A percentile compares a stretch with the other conserved stretches of the same genome.
Evolutionary conservation across 2,113 vertebrate species (phyloP).

Genomic region (Chlamydotis undulata): DNA sequence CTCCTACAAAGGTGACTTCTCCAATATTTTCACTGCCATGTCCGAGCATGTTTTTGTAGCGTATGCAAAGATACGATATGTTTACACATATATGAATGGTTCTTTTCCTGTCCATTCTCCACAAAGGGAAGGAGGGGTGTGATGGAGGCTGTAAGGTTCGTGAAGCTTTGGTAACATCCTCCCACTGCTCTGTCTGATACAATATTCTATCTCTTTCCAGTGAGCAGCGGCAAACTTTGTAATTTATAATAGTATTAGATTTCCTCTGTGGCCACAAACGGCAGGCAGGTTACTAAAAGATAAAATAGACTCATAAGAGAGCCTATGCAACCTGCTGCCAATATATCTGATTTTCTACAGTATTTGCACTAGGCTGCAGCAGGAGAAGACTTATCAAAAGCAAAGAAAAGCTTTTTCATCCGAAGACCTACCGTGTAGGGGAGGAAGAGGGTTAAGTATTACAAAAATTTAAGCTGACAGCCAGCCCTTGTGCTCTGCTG

Average conservation of each 20-base stretch:
- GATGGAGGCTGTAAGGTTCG: not conserved
- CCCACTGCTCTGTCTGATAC: not conserved
- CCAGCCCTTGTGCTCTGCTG: not conserved
- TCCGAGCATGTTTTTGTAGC: not conserved
- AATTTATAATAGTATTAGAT: not conserved
- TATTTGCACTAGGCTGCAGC: not conserved
- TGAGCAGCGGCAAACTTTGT: not conserved
- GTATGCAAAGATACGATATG: not conserved
- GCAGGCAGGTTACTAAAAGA: not conserved
- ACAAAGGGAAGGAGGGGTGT: not conserved
- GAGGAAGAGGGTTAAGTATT: conserved; percentile 34
- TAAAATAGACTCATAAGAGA: not conserved
- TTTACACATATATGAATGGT: not conserved
- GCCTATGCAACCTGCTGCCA: not conserved
- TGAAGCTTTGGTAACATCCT: not conserved
- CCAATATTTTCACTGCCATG: not conserved
- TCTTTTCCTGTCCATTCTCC: not conserved
- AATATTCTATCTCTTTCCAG: not conserved
- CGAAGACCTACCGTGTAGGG: not conserved
- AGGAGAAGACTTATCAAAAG: not conserved
- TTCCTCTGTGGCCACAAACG: not conserved
- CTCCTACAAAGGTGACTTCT: not conserved
- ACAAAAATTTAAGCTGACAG: conserved; percentile 7
- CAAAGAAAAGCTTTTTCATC: not conserved
- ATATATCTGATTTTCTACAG: not conserved